Base-by-base conservation (phyloP, 2,888 invertebrate genomes). In the Alviniconcha strummeri region DNA sequence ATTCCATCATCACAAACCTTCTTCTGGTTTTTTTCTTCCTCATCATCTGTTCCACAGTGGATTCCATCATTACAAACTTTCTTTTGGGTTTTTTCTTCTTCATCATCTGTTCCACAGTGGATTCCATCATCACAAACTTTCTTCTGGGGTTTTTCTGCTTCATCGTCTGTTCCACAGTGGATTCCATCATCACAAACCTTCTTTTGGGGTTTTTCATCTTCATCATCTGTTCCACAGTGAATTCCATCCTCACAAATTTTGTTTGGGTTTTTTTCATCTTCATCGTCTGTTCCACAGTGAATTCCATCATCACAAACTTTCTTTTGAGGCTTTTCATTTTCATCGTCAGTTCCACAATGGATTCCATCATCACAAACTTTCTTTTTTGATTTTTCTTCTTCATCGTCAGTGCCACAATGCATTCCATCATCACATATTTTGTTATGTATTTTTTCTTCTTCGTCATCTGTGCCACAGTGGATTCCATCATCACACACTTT, bases 211-310 rank as follows among this genome's bases (percentile, higher is more conserved):
- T 78, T 72, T 71, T 86, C 86, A 75, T 84, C 85, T 81, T 86
- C 86, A 84, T 86, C 86, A 79, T 86, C 86, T 77, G 88, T 87
- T 0, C 88, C 89, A 87, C 88, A 88, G 74, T 88, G 87, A 60
- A 86, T 86, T 56, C 88, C 88, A 87, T 89, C 89, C 55, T 71
- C 80, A 83, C 88, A 85, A 19, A 75, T 57, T 78, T 80, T 84
- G 52, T 84, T 83, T 11, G 69, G 67, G 13, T 83, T 83, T n/a
- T 86, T 55, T 60, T 86, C 84, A 60, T 83, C 84, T 82, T 87
- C 87, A 85, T 87, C 86, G 80, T 87, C 87, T 67, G 88, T 88
- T 1, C 88, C 89, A 88, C 88, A 88, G 75, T 88, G 88, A 55
- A 87, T 86, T 75, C 89, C 88, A 86, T 89, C 88, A 69, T 82